These are phyloP conservation scores for Penelope pileata DNA, from an alignment of 2,113 vertebrate genomes.

Conservation along the genomic window DNA sequence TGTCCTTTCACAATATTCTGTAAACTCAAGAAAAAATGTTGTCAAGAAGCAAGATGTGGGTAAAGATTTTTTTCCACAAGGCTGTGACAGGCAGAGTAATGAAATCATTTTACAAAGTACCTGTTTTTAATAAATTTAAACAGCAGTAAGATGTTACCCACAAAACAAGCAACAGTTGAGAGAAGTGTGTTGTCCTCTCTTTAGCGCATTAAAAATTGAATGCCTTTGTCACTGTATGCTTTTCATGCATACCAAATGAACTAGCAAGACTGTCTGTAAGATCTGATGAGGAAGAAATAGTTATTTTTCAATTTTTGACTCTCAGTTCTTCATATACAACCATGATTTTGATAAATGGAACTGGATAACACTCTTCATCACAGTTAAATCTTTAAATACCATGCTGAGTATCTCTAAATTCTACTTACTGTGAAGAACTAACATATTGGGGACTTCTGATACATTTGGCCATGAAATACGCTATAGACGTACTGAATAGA, in stretches of 20 bases:
- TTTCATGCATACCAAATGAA: not conserved
- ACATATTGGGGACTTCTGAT: not conserved
- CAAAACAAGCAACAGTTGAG: not conserved
- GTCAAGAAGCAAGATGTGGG: not conserved
- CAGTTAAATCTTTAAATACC: not conserved
- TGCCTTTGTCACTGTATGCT: not conserved
- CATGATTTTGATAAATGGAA: not conserved
- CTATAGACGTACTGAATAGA: not conserved
- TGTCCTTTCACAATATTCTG: slow-evolving; percentile 21
- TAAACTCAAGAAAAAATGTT: not conserved
- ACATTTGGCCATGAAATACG: not conserved
- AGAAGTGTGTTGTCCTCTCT: not conserved
- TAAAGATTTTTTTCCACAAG: not conserved
- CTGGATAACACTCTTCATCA: rapidly evolving
- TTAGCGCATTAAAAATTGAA: not conserved
- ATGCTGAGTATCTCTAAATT: not conserved
- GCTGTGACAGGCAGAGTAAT: not conserved
- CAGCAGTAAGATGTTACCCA: not conserved
- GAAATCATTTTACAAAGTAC: not conserved
- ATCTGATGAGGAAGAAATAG: not conserved
- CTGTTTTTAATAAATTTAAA: not conserved
- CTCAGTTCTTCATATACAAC: not conserved
- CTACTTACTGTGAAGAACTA: not conserved
- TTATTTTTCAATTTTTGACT: not conserved
- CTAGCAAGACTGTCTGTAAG: not conserved